Percentiles rank a stretch among this genome's conserved stretches.
Evolutionary conservation across 2,888 invertebrate genomes (phyloP).

Genomic region (Hydrotaea diabolus): DNA sequence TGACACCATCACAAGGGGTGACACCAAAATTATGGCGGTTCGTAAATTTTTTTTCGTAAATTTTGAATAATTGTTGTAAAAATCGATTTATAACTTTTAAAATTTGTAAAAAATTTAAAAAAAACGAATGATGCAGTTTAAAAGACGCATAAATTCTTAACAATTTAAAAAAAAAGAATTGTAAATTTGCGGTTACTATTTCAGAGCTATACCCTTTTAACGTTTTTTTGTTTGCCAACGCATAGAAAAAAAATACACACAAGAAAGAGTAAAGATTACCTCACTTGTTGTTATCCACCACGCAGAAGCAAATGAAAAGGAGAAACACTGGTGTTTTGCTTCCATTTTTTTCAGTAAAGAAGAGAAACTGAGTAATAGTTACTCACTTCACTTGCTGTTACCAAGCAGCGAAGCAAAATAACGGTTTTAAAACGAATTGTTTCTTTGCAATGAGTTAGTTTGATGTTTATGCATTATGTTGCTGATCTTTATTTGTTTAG

Average conservation of each 20-base stretch:
- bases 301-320: neutral
- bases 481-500: constrained; percentile 22
- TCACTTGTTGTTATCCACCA: neutral
- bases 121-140: neutral
- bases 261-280: neutral
- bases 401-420: constrained; percentile 17
- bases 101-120: neutral
- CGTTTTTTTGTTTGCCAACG: neutral
- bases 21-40: constrained; percentile 1
- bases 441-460: constrained; percentile 21
- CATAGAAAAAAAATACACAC: neutral
- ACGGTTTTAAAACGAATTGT: constrained; percentile 18
- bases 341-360: constrained; percentile 11
- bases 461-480: constrained; percentile 19
- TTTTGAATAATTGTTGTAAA: constrained; percentile 9
- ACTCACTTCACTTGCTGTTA: constrained; percentile 16
- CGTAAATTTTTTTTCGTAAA: constrained; percentile 9
- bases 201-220: neutral
- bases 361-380: constrained; percentile 19
- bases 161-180: neutral
- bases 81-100: neutral
- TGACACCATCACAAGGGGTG: neutral
- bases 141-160: too few relatives aligned
- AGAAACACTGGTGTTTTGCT: constrained; percentile 1
- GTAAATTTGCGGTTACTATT: neutral